These are phyloP conservation scores for Chrosomus eos DNA, from an alignment of 2,797 vertebrate species.

Conservation along the genomic window DNA sequence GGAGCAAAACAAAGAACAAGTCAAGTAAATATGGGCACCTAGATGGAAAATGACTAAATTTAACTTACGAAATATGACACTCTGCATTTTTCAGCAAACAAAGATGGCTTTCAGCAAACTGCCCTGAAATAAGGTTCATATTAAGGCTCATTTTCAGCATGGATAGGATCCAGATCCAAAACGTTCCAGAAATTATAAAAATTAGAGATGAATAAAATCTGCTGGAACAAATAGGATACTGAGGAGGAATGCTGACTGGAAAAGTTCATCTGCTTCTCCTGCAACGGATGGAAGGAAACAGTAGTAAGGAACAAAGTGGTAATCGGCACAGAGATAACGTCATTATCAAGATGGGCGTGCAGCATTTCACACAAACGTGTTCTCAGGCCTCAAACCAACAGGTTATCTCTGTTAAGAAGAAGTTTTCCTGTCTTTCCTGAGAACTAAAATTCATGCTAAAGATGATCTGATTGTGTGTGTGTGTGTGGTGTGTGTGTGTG, in stretches of 20 bases:
- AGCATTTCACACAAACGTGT: not conserved
- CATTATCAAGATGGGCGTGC: not conserved
- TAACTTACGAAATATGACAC: conserved; percentile 24
- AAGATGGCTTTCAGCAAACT: conserved; percentile 3
- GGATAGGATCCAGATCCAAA: conserved; percentile 39
- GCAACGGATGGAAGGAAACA: not conserved
- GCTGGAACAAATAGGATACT: conserved; percentile 26
- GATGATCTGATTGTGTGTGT: not conserved
- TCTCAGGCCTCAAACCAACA: not conserved
- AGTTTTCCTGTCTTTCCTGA: not conserved
- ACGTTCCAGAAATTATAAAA: conserved; percentile 59
- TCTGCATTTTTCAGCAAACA: not conserved
- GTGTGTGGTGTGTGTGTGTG: no score
- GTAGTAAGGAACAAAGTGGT: not conserved
- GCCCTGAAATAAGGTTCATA: conserved; percentile 42
- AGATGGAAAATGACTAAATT: not conserved
- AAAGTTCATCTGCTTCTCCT: not conserved
- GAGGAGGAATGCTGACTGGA: not conserved
- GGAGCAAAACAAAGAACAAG: not conserved
- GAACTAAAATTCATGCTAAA: conserved; percentile 1
- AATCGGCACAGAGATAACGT: not conserved
- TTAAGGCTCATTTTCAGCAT: conserved; percentile 43
- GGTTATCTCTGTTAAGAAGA: not conserved
- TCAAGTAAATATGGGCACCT: not conserved
- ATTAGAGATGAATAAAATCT: conserved; percentile 53